These are phyloP conservation scores for Lasioglossum calceatum DNA, from an alignment of 2,888 invertebrate species.

Conservation along the genomic window DNA sequence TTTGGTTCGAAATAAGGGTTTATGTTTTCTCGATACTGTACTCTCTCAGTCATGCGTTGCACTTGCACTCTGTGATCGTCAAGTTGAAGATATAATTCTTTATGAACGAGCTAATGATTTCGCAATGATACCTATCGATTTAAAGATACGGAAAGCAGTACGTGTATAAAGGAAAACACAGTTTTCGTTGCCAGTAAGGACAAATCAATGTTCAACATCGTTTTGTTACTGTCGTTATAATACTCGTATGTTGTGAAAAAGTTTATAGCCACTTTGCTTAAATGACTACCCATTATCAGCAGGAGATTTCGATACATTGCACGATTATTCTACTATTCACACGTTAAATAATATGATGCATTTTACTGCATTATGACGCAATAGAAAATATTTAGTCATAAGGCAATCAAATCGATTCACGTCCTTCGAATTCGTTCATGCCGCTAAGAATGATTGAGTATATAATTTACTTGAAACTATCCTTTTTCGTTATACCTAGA, in stretches of 20 bases:
- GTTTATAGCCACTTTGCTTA: slow-evolving; percentile 51
- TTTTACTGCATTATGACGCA: slow-evolving; percentile 69
- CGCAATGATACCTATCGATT: slow-evolving; percentile 18
- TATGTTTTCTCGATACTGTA: slow-evolving; percentile 33
- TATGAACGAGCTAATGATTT: slow-evolving; percentile 16
- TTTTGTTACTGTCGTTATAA: slow-evolving; percentile 35
- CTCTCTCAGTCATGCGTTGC: slow-evolving; percentile 59
- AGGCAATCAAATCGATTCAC: slow-evolving; percentile 67
- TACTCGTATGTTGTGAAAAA: slow-evolving; percentile 47
- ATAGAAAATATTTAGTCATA: slow-evolving; percentile 71
- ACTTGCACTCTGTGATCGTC: slow-evolving; percentile 39
- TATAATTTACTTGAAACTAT: slow-evolving; percentile 67
- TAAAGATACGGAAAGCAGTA: slow-evolving; percentile 27
- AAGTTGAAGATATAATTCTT: slow-evolving; percentile 25
- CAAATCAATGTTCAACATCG: slow-evolving; percentile 48
- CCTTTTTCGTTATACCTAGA: slow-evolving; percentile 61
- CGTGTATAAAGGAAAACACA: slow-evolving; percentile 22
- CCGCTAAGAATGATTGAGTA: slow-evolving; percentile 62
- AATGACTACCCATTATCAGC: slow-evolving; percentile 65
- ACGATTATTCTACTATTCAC: slow-evolving; percentile 74
- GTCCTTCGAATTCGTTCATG: slow-evolving; percentile 56
- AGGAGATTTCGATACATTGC: slow-evolving; percentile 70
- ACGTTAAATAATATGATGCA: slow-evolving; percentile 69
- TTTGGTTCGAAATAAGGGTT: slow-evolving; percentile 24
- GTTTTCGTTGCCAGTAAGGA: slow-evolving; percentile 50